A percentile compares a stretch with the other conserved stretches of the same genome.
These are phyloP conservation scores for Marmota monax DNA, from an alignment of 2,113 vertebrate species.

Conservation along the genomic window DNA sequence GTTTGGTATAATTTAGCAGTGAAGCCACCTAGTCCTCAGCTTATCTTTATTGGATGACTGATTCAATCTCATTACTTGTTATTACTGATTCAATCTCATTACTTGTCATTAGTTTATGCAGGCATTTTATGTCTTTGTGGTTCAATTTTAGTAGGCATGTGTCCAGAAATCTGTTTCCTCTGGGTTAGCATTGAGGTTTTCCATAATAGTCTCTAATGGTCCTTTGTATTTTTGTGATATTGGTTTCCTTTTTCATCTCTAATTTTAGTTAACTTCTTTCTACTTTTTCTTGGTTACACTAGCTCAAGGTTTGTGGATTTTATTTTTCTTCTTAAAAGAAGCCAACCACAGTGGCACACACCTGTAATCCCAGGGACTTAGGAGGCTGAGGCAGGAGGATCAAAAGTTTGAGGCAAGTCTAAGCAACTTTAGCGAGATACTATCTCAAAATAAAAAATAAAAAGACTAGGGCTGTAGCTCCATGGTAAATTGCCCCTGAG, in stretches of 20 bases:
- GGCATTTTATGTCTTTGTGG: not conserved
- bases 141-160: not conserved
- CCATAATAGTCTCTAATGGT: not conserved
- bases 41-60: not conserved
- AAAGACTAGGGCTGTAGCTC: too few relatives aligned
- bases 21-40: not conserved
- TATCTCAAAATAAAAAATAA: too few relatives aligned
- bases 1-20: not conserved
- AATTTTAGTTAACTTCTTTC: not conserved
- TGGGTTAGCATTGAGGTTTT: not conserved
- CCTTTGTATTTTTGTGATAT: not conserved
- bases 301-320: not conserved
- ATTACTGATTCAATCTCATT: not conserved
- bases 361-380: too few relatives aligned
- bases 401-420: too few relatives aligned
- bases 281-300: not conserved
- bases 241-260: not conserved
- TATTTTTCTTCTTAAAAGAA: not conserved
- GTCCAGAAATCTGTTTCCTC: not conserved
- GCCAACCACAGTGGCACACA: too few relatives aligned
- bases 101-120: not conserved
- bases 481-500: too few relatives aligned
- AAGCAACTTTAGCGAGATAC: too few relatives aligned
- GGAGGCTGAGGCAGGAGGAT: too few relatives aligned
- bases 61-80: too few relatives aligned